Base-by-base conservation (phyloP, 2,797 vertebrate species). In the Coracias cyanogaster region DNA sequence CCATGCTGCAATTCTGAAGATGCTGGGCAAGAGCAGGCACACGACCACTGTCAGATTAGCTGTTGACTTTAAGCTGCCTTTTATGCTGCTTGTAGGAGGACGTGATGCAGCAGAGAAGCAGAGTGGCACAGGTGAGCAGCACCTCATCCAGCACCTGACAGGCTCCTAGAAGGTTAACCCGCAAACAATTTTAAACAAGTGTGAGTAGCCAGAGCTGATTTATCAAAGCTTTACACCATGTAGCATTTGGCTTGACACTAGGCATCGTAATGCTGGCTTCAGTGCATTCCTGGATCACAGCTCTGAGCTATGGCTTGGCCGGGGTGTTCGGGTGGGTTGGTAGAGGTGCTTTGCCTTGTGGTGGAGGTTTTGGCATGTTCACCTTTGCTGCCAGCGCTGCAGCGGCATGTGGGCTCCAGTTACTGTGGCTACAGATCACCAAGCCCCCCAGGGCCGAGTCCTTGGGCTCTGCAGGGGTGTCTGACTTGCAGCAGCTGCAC, bases 101-200 rank as follows among this genome's bases (percentile, higher is more conserved):
- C 7, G 4, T 0, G 0, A 35, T 48, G 48, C 43, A 92, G 77
- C 55, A 49, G 60, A 57, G 48, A 60, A 22, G 49, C 62, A 87
- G 58, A 71, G 24, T 3, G 3, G 58, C 31, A 55, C 0, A 0
- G 61, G 51, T 1, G 2, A 35, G 49, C 5, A 5, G 19, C 0
- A 0, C 49, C 54, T 89, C 15, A 24, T 69, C 49, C 22, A 58
- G 66, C 31, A 31, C 29, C 46, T 31, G 3, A 24, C 35, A 41
- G 0, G 0, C 29, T n/a, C 4, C 1, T 58, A 45, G 16, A 15
- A 58, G n/a, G 37, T 35, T 79, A 86, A 82, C 16, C 16, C 46
- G 69, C 13, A n/a, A 43, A 22, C 0, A 0, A 15, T 62, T 91
- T 69, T 54, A 69, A 89, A 46, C 73, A 69, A 84, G 35, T 0